phyloP scores from a whole-genome alignment of 2,113 vertebrate genomes.

The Archilochus colubris region DNA sequence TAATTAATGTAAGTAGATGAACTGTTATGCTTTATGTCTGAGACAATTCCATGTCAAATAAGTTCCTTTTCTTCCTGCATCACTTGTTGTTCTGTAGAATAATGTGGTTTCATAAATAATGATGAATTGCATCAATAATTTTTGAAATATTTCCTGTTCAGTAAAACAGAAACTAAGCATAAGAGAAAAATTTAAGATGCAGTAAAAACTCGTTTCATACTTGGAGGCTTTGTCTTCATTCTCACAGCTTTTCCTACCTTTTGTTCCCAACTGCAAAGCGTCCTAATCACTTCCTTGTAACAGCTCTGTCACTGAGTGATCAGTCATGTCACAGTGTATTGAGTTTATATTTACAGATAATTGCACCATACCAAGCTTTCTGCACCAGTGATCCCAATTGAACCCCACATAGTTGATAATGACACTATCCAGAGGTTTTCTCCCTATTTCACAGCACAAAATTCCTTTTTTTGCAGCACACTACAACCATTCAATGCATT shows the following conservation, averaged over 20 bases:
- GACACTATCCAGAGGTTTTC: background rate
- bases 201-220: background rate
- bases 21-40: background rate
- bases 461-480: background rate
- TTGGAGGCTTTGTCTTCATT: background rate
- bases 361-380: background rate
- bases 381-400: background rate
- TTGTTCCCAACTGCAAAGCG: background rate
- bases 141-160: background rate
- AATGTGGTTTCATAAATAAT: background rate
- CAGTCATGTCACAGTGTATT: background rate
- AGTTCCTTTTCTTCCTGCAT: background rate
- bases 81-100: background rate
- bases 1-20: background rate
- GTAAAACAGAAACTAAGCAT: background rate
- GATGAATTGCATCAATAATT: background rate
- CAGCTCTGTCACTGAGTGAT: background rate
- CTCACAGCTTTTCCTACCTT: background rate
- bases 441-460: background rate
- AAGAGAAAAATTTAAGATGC: too few relatives aligned
- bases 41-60: background rate
- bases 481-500: background rate
- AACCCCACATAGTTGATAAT: background rate
- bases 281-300: background rate
- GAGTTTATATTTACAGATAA: conserved; percentile 33